These are phyloP conservation scores for Sphaerophoria taeniata DNA, from an alignment of 2,888 invertebrate genomes.

Conservation along the genomic window DNA sequence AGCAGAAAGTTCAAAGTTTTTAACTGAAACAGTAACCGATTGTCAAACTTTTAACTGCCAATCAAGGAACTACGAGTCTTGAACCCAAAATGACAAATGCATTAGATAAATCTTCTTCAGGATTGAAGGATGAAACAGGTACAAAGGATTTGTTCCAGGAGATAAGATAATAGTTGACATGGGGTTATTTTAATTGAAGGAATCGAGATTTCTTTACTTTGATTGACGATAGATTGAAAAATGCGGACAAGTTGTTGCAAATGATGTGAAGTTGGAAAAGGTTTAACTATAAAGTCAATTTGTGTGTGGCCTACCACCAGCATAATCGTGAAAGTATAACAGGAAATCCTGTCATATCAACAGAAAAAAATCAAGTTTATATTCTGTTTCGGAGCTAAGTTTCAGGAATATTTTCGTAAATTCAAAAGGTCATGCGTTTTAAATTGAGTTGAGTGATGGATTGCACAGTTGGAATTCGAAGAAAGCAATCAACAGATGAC, in stretches of 20 bases:
- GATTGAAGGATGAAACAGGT: not conserved
- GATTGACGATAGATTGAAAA: constrained; percentile 7
- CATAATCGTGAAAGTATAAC: no score
- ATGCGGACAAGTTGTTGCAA: not conserved
- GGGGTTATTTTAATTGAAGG: no score
- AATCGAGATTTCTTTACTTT: not conserved
- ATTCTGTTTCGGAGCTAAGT: no score
- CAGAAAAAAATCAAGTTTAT: no score
- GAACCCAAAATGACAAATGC: not conserved
- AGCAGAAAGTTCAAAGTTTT: constrained; percentile 4
- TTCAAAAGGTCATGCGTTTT: no score
- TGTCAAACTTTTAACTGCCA: not conserved
- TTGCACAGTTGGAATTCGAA: no score
- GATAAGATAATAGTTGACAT: not conserved
- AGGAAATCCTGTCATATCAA: no score
- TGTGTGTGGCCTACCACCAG: no score
- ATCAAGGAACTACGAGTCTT: not conserved
- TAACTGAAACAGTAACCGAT: constrained; percentile 21
- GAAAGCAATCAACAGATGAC: no score
- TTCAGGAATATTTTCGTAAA: no score
- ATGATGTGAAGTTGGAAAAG: not conserved
- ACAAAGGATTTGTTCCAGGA: not conserved
- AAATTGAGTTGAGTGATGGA: no score
- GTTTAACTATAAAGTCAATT: no score
- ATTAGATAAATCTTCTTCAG: not conserved